These are phyloP conservation scores for Habropoda laboriosa DNA, from an alignment of 1,140 invertebrate genomes.

Conservation along the genomic window DNA sequence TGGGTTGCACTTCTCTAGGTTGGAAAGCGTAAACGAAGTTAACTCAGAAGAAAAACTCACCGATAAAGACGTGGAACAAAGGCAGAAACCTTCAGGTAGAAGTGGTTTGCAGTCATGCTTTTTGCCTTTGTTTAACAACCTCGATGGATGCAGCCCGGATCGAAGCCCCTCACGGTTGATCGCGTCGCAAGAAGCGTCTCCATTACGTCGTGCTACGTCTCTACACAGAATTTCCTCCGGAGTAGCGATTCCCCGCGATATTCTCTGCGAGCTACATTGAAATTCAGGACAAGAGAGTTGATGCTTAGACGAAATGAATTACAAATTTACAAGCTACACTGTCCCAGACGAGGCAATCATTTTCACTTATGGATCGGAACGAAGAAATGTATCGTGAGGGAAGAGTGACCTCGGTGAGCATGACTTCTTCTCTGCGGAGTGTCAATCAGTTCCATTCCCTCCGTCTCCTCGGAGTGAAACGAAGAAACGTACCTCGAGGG, in stretches of 20 bases:
- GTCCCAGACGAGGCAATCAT: no score
- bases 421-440: no score
- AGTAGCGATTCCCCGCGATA: not conserved
- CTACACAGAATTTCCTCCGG: not conserved
- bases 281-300: not conserved
- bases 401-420: no score
- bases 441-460: no score
- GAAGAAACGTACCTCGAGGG: not conserved
- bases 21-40: not conserved
- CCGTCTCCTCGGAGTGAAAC: no score
- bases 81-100: not conserved
- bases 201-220: not conserved
- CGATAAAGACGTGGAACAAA: conserved; percentile 6
- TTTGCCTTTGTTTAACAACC: conserved; percentile 26
- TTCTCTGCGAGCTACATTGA: not conserved
- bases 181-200: conserved; percentile 21
- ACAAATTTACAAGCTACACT: no score
- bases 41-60: not conserved
- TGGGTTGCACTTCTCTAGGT: no score
- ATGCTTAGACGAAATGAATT: not conserved
- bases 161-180: not conserved
- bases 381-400: no score
- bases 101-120: conserved; percentile 1
- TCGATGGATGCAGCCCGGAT: conserved; percentile 1
- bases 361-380: no score